Percentiles rank a stretch among this genome's conserved stretches.
phyloP scores from a whole-genome alignment of 2,888 invertebrate genomes.

The Cosmorhoe ocellata region DNA sequence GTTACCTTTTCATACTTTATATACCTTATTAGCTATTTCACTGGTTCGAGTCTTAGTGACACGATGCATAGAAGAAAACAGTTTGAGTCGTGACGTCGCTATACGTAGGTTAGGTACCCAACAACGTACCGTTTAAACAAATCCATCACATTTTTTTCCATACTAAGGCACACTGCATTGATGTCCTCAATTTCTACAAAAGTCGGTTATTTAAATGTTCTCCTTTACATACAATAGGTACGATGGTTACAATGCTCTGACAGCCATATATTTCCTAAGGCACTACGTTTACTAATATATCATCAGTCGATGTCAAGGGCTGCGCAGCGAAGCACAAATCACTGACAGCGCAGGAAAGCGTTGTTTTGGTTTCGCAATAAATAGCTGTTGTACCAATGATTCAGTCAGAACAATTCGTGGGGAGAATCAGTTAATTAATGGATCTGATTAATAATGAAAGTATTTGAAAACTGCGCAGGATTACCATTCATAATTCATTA shows the following conservation, averaged over 20 bases:
- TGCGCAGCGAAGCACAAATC: slow-evolving; percentile 34
- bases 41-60: no score
- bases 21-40: no score
- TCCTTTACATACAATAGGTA: slow-evolving; percentile 11
- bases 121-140: no score
- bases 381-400: slow-evolving; percentile 36
- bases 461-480: slow-evolving; percentile 15
- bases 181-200: slow-evolving; percentile 17
- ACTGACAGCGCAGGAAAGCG: slow-evolving; percentile 33
- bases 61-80: no score
- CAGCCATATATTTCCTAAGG: slow-evolving; percentile 22
- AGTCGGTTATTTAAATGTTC: slow-evolving; percentile 11
- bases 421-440: slow-evolving; percentile 25
- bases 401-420: slow-evolving; percentile 32
- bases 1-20: no score
- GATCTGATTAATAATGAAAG: slow-evolving; percentile 20
- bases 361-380: slow-evolving; percentile 36
- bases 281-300: slow-evolving; percentile 29
- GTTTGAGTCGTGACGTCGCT: no score
- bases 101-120: no score
- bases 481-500: background rate
- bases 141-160: background rate
- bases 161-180: slow-evolving; percentile 12
- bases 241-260: background rate
- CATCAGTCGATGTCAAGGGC: slow-evolving; percentile 34